phyloP scores from a whole-genome alignment of 2,888 invertebrate genomes.

The Mesorhabditis sp. region DNA sequence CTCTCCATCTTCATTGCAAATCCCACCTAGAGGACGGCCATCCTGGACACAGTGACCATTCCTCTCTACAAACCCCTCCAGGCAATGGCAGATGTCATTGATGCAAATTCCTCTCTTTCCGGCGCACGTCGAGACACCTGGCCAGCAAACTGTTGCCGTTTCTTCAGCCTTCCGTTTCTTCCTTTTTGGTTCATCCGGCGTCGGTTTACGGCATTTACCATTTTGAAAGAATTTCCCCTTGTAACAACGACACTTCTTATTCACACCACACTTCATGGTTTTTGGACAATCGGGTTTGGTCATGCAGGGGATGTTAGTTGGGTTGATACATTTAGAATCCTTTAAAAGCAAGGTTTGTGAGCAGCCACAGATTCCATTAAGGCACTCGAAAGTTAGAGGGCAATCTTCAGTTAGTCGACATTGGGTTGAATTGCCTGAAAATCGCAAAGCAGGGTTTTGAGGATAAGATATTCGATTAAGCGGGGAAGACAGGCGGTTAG shows the following conservation, averaged over 20 bases:
- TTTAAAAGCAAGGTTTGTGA: constrained; percentile 9
- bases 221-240: neutral
- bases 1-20: constrained; percentile 15
- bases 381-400: too few species aligned
- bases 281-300: constrained; percentile 16
- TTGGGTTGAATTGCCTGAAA: too few species aligned
- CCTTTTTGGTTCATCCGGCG: neutral
- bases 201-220: neutral
- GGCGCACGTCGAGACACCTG: constrained; percentile 32
- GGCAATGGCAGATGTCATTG: constrained; percentile 36
- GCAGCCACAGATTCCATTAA: neutral
- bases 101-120: constrained; percentile 38
- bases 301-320: constrained; percentile 21
- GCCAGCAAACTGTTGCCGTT: constrained; percentile 19
- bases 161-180: neutral
- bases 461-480: too few species aligned
- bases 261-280: constrained; percentile 7
- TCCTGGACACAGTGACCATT: constrained; percentile 24
- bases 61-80: constrained; percentile 22
- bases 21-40: constrained; percentile 18
- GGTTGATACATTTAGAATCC: constrained; percentile 17
- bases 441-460: too few species aligned
- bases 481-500: too few species aligned
- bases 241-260: neutral
- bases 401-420: too few species aligned